phyloP scores from a whole-genome alignment of 2,113 vertebrate species.

The Alligator mississippiensis region DNA sequence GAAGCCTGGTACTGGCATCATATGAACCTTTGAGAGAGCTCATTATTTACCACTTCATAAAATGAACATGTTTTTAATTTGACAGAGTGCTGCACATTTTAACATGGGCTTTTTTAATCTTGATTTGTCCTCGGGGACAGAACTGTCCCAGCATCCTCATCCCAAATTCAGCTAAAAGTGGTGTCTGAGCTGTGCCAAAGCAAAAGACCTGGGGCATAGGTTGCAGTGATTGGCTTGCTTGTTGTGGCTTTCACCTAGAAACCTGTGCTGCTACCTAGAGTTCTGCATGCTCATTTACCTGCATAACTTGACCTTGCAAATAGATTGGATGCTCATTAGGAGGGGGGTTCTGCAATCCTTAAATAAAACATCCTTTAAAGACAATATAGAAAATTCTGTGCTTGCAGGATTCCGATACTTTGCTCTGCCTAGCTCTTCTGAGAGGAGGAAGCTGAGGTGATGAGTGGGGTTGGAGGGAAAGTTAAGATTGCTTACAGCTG shows the following conservation, averaged over 20 bases:
- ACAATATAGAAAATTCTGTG: neutral
- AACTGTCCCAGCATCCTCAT: too few relatives aligned
- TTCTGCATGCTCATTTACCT: neutral
- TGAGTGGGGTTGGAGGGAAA: neutral
- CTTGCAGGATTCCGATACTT: neutral
- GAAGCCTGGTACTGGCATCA: too few relatives aligned
- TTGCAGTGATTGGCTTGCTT: neutral
- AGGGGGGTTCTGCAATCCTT: neutral
- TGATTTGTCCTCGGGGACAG: too few relatives aligned
- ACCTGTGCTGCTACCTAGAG: neutral
- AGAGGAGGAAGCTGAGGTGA: neutral
- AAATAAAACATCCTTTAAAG: neutral
- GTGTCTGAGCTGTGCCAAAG: neutral
- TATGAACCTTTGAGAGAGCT: too few relatives aligned
- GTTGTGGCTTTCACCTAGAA: neutral
- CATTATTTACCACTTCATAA: too few relatives aligned
- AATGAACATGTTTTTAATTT: too few relatives aligned
- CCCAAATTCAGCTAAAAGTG: neutral
- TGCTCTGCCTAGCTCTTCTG: fast-evolving
- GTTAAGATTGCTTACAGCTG: neutral
- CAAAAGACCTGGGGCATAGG: neutral
- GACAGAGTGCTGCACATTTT: too few relatives aligned
- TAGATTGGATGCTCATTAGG: neutral
- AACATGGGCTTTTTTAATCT: too few relatives aligned
- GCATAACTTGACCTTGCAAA: neutral